Evolutionary conservation across 1,140 invertebrate genomes (phyloP).

Genomic region (Aphaenogaster ashmeadi): DNA sequence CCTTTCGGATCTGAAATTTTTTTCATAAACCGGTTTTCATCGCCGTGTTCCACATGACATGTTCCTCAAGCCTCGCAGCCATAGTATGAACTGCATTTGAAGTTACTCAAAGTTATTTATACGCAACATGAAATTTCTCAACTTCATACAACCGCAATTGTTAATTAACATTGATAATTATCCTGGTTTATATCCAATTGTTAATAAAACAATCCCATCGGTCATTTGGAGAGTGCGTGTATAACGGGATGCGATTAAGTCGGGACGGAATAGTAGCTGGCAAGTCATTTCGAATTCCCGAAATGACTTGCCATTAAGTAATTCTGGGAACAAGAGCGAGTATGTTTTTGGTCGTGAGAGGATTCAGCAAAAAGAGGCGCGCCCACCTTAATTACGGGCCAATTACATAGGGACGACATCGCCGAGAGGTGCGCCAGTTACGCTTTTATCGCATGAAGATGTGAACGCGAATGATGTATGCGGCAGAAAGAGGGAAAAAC

Average conservation of each 20-base stretch:
- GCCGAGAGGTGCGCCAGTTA: conserved; percentile 61
- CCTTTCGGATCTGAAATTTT: conserved; percentile 10
- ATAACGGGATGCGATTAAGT: background rate
- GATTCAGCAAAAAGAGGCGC: conserved; percentile 67
- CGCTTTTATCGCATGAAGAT: conserved; percentile 57
- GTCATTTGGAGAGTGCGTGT: background rate
- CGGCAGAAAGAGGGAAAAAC: conserved; percentile 11
- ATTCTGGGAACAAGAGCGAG: conserved; percentile 19
- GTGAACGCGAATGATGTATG: conserved; percentile 23
- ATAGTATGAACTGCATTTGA: background rate
- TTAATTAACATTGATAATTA: background rate
- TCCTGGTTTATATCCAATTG: background rate
- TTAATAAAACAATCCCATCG: background rate
- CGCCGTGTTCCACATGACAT: background rate
- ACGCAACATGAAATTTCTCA: background rate
- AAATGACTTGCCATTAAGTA: conserved; percentile 8
- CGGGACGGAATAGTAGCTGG: background rate
- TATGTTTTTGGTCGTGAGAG: conserved; percentile 31
- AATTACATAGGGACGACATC: conserved; percentile 67
- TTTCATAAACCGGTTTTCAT: conserved; percentile 44
- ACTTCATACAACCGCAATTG: background rate
- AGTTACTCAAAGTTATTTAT: background rate
- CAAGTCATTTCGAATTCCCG: too few species aligned
- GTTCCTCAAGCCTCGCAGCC: background rate
- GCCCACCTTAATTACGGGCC: conserved; percentile 73